Conservation (phyloP, 30 jellyfish, hydroid and myxozoan species). For the Clytia hemisphaerica region DNA sequence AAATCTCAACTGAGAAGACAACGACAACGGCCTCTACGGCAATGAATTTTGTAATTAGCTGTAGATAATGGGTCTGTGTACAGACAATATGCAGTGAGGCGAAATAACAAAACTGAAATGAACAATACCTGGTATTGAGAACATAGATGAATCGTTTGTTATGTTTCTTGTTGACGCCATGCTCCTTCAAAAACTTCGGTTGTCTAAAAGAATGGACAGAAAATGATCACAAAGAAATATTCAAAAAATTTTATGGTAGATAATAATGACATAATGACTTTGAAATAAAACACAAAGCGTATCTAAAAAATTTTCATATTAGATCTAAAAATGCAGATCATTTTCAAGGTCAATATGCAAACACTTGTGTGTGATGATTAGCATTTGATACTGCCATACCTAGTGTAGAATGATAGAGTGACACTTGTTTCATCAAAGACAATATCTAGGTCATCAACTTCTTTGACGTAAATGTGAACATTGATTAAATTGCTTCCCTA, state of each 20-base stretch:
- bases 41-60: no score
- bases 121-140: conserved; percentile 5
- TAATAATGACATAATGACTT: background rate
- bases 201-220: conserved; percentile 10
- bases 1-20: no score
- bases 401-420: background rate
- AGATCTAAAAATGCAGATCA: no score
- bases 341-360: background rate
- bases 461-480: conserved; percentile 1
- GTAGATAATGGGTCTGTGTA: no score
- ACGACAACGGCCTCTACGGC: no score
- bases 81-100: background rate
- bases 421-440: conserved; percentile 6
- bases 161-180: background rate
- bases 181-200: background rate
- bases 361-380: background rate
- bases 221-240: no score
- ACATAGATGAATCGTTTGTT: background rate
- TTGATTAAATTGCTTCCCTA: conserved; percentile 1
- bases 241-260: no score
- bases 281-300: background rate
- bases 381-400: background rate
- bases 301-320: background rate
- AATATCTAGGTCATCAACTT: conserved; percentile 5
- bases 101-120: background rate